Conservation (phyloP, 2,888 invertebrate species). For the Micoletzkya japonica region DNA sequence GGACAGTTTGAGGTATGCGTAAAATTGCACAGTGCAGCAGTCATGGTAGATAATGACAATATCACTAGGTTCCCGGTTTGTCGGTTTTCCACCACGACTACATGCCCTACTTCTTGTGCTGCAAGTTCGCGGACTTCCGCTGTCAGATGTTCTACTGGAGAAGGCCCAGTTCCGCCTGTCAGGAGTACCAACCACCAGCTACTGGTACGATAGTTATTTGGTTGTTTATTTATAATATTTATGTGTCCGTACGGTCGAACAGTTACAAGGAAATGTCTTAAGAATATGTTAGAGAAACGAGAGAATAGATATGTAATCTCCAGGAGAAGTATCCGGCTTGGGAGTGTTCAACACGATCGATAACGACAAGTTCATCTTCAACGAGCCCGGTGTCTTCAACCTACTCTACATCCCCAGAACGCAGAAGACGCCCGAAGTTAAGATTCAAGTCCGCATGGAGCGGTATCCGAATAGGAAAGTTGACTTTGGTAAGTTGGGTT, state of each 20-base stretch:
- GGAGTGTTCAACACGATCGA: constrained; percentile 91
- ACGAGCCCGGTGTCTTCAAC: constrained; percentile 88
- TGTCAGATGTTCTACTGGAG: constrained; percentile 87
- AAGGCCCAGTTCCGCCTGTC: constrained; percentile 90
- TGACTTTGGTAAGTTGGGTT: constrained; percentile 33
- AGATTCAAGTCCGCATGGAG: constrained; percentile 34
- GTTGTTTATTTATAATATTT: no score
- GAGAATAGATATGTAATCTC: no score
- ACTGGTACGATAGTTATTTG: constrained; percentile 40
- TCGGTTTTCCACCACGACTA: constrained; percentile 96
- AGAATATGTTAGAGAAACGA: no score
- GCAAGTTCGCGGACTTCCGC: constrained; percentile 90
- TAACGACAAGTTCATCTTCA: constrained; percentile 84
- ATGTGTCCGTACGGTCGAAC: no score
- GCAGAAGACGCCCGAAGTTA: constrained; percentile 18
- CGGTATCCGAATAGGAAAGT: constrained; percentile 33
- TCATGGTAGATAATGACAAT: no score
- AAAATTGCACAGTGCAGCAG: no score
- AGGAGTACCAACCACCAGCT: constrained; percentile 70
- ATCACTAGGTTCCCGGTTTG: constrained; percentile 82
- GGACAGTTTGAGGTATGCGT: constrained; percentile 90
- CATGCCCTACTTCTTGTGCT: constrained; percentile 91
- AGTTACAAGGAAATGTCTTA: no score
- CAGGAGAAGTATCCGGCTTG: constrained; percentile 85
- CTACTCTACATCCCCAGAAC: constrained; percentile 68